Evolutionary conservation across 2,888 invertebrate species (phyloP), one percentile per base, ranked within the genome.

Genomic region (Adineta ricciae): DNA sequence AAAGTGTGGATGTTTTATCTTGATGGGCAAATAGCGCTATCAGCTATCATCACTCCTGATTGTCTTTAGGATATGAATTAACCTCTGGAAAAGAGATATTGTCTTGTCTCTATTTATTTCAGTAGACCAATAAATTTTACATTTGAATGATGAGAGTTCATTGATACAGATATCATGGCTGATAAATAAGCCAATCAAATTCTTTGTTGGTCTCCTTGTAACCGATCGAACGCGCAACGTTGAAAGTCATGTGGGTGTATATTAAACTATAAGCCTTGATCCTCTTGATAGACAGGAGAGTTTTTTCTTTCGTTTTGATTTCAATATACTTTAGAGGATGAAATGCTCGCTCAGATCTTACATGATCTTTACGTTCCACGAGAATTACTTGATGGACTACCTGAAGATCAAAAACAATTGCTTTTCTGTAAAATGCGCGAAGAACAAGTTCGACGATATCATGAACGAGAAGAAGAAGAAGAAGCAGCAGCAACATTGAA

Each of bases 371-470:
- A 93, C 92, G 94, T 95, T 87, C 94, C 94, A 90, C 94, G 94
- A 86, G 94, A 94, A 91, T 93, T 95, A 88, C 92, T 95, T 88
- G 93, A 93, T 38, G 94, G 94, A 90, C 92, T 95, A 84, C 94
- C 94, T 88, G 95, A 95, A 89, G 93, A 94, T 84, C 94, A 95
- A 91, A 94, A 94, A 88, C 94, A 94, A 90, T 93, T 94, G 52
- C 92, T 95, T 64, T 95, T 95, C 91, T 94, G 94, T 90, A 94
- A 94, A 89, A 95, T 95, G 94, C 92, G 95, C 86, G 94, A 94
- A 91, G 94, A 95, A 90, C 95, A 95, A 92, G 93, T 94, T 24
- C 92, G 94, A 87, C 91, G 94, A 87, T 94, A 94, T 94, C 92
- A 92, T 88, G 88, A 88, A 85, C 86, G 86, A 85, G 89, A 90